These are phyloP conservation scores for Cephus cinctus DNA, from an alignment of 1,140 invertebrate species.

Conservation along the genomic window DNA sequence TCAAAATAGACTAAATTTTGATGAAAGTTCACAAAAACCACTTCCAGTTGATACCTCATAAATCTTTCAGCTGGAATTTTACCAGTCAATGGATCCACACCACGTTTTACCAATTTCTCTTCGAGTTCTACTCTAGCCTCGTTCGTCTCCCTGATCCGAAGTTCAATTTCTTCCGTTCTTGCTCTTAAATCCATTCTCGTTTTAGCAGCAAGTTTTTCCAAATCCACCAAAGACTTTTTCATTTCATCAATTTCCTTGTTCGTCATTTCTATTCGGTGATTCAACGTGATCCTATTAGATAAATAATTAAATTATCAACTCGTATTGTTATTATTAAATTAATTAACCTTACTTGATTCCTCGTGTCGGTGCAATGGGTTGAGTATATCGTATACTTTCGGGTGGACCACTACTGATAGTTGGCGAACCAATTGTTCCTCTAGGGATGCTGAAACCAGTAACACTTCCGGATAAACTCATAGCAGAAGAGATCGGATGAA, in stretches of 20 bases:
- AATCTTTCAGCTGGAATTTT: slow-evolving; percentile 58
- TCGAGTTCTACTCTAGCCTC: slow-evolving; percentile 47
- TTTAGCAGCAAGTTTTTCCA: slow-evolving; percentile 36
- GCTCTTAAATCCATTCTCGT: slow-evolving; percentile 47
- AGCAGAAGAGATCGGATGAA: slow-evolving; percentile 8
- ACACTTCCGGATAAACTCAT: slow-evolving; percentile 22
- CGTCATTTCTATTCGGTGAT: slow-evolving; percentile 48
- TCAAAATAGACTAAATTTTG: slow-evolving; percentile 3
- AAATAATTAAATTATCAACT: background rate
- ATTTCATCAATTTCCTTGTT: slow-evolving; percentile 52
- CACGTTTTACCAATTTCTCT: slow-evolving; percentile 45
- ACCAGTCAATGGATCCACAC: slow-evolving; percentile 53
- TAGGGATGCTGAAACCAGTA: slow-evolving; percentile 1
- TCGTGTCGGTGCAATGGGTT: slow-evolving; percentile 1
- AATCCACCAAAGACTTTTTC: slow-evolving; percentile 35
- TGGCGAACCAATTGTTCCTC: slow-evolving; percentile 13
- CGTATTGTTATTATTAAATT: background rate
- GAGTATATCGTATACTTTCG: background rate
- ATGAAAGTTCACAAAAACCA: slow-evolving; percentile 2
- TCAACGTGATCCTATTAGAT: slow-evolving; percentile 27
- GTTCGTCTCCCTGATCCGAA: slow-evolving; percentile 47
- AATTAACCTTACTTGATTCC: slow-evolving; percentile 13
- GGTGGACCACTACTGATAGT: slow-evolving; percentile 8
- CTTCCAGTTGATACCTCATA: slow-evolving; percentile 43
- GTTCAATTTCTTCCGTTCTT: slow-evolving; percentile 53